Evolutionary conservation across 2,797 vertebrate species (phyloP).

Genomic region (Rhinophrynus dorsalis): DNA sequence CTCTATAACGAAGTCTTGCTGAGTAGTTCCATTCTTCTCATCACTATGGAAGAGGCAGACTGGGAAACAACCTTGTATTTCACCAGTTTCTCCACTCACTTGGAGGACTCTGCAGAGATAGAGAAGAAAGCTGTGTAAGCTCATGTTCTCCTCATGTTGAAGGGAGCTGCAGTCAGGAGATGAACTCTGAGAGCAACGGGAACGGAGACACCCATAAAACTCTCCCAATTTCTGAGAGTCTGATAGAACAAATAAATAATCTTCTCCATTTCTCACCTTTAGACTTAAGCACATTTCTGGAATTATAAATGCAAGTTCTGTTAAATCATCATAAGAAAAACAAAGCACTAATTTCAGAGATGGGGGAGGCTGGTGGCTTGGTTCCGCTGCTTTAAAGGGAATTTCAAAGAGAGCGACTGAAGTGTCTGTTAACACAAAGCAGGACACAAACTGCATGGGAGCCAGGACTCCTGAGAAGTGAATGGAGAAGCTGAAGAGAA

Average conservation of each 20-base stretch:
- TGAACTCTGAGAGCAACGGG: constrained; percentile 54
- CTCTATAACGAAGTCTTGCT: constrained; percentile 43
- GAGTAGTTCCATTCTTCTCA: constrained; percentile 29
- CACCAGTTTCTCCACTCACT: constrained; percentile 73
- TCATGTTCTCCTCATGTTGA: constrained; percentile 59
- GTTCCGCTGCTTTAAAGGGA: constrained; percentile 62
- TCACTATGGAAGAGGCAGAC: constrained; percentile 72
- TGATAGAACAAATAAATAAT: constrained; percentile 78
- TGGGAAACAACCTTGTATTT: constrained; percentile 79
- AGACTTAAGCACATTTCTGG: constrained; percentile 82
- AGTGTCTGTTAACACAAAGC: constrained; percentile 79
- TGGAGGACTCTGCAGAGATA: constrained; percentile 84
- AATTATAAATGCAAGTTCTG: constrained; percentile 72
- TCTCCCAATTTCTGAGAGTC: constrained; percentile 75
- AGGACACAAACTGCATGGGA: constrained; percentile 71
- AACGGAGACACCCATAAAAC: constrained; percentile 69
- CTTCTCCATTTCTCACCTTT: constrained; percentile 63
- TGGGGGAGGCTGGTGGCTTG: constrained; percentile 70
- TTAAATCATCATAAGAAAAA: constrained; percentile 74
- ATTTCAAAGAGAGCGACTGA: constrained; percentile 77
- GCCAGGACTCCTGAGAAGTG: constrained; percentile 70
- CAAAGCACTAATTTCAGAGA: constrained; percentile 73
- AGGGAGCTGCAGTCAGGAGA: constrained; percentile 59
- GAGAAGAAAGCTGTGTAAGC: constrained; percentile 76
- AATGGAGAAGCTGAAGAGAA: constrained; percentile 86